Evolutionary conservation across 2,888 invertebrate species (phyloP), one percentile per base, ranked within the genome.

Genomic region (Lasioglossum lativentre): DNA sequence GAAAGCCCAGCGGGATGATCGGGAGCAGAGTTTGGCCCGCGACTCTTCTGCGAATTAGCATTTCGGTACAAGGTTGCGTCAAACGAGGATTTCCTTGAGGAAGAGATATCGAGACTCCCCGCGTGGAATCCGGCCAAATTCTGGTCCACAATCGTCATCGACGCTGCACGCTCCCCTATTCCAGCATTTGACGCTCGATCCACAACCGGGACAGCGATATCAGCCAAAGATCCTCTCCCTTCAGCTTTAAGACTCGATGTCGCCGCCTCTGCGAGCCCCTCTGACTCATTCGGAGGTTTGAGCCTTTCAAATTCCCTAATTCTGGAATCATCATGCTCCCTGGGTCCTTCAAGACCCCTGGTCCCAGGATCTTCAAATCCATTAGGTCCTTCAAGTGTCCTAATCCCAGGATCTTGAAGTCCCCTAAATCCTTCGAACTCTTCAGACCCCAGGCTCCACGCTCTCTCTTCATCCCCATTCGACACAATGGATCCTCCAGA

Each of bases 71-170:
- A 30, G 27, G 38, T 14, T 40, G 38, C 66, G 19, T 30, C 52
- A 42, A 72, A 16, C 45, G 77, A 47, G 63, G 47, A 68, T 42
- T 56, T 79, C n/a, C 52, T 75, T 56, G 47, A 30, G 52, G 85
- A 75, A 27, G n/a, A 27, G 30, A 63, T 56, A 3, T 40, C 14
- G 4, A 59, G n/a, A 27, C 68, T 45, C 8, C 56, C 70, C 1
- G 34, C 76, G 23, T 87, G 81, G 79, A 76, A n/a, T 42, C 47
- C 27, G 40, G 84, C 66, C 59, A 80, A 73, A 68, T 74, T 78
- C 59, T 23, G 52, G 6, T 85, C 77, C 27, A 34, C 45, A 23
- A 47, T 68, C 10, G 40, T 66, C 52, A 78, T 74, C n/a, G 86
- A 71, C 30, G 78, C 19, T 19, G 80, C 68, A 66, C 45, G 30